These are phyloP conservation scores for Synergus laeviventris DNA, from an alignment of 2,888 invertebrate genomes.

Conservation along the genomic window DNA sequence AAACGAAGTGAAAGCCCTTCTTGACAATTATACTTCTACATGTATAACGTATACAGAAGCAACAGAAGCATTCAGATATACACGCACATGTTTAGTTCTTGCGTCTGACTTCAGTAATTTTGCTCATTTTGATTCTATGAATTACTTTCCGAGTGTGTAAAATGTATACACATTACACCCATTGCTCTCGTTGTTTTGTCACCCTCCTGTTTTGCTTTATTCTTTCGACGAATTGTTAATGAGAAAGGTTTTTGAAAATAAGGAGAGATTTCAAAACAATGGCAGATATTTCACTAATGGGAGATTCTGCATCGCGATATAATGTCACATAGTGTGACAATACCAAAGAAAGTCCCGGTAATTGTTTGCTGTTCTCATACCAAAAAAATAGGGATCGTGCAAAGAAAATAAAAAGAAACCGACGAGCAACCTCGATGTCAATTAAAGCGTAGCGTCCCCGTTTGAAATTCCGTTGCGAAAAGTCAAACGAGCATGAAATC, in stretches of 20 bases:
- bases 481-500: slow-evolving; percentile 56
- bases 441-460: slow-evolving; percentile 60
- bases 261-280: no score
- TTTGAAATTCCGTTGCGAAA: slow-evolving; percentile 57
- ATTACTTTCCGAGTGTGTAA: not conserved
- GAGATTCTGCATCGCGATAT: not conserved
- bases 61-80: not conserved
- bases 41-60: not conserved
- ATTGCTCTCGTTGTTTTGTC: no score
- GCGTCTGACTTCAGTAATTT: not conserved
- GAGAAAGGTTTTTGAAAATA: no score
- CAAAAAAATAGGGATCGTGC: slow-evolving; percentile 14
- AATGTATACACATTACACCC: not conserved
- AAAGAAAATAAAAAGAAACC: slow-evolving; percentile 53
- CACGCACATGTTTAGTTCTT: not conserved
- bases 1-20: slow-evolving; percentile 54
- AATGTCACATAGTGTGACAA: not conserved
- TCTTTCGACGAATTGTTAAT: not conserved
- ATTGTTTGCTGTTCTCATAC: slow-evolving; percentile 5
- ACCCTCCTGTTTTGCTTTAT: no score
- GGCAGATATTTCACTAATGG: not conserved
- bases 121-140: not conserved
- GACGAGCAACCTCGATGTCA: slow-evolving; percentile 56
- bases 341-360: slow-evolving; percentile 8
- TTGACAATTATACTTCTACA: slow-evolving; percentile 39